Evolutionary conservation across 1,140 invertebrate genomes (phyloP), one percentile per base, ranked within the genome.

Genomic region (Phthorimaea operculella): DNA sequence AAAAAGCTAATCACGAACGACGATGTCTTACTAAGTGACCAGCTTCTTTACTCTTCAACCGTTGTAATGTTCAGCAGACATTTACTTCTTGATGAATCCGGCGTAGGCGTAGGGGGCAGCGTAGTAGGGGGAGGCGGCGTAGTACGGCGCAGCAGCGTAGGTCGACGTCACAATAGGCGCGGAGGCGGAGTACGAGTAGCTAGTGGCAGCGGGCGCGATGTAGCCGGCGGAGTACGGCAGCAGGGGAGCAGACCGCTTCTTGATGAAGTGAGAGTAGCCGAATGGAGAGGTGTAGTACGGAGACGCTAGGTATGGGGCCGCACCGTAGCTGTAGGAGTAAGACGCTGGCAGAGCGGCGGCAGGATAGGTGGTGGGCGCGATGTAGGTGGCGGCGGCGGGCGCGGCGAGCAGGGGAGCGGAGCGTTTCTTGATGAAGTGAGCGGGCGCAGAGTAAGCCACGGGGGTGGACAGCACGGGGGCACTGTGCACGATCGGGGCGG

Each of bases 381-480:
- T 47, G 44, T 47, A 47, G 12, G 44, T 47, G n/a, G 44, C 8
- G 14, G 42, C 8, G n/a, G n/a, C 21, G 21, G 21, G 21, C 21
- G 21, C 21, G 21, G 21, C 21, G 8, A 47, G 44, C 44, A 47
- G 44, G n/a, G 12, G 8, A 16, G 15, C 44, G 16, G 12, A n/a
- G 11, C 44, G 11, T 15, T 47, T 47, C 44, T 47, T 47, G 44
- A 47, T 47, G 44, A 47, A 47, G 44, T 47, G 44, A 47, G 44
- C 44, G 16, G 44, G 44, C 14, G 44, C 44, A 9, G 44, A 15
- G 16, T 47, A 47, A 15, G 44, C 8, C 3, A n/a, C 36, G 8
- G n/a, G 44, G 11, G 44, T 15, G 4, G 44, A 16, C n/a, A n/a
- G 1, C 11, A 14, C 11, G 16, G 44, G 44, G 10, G 44, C 44